Percentiles rank a stretch among this genome's conserved stretches.
These are phyloP conservation scores for Crocuta crocuta DNA, from an alignment of 2,113 vertebrate species.

Conservation along the genomic window DNA sequence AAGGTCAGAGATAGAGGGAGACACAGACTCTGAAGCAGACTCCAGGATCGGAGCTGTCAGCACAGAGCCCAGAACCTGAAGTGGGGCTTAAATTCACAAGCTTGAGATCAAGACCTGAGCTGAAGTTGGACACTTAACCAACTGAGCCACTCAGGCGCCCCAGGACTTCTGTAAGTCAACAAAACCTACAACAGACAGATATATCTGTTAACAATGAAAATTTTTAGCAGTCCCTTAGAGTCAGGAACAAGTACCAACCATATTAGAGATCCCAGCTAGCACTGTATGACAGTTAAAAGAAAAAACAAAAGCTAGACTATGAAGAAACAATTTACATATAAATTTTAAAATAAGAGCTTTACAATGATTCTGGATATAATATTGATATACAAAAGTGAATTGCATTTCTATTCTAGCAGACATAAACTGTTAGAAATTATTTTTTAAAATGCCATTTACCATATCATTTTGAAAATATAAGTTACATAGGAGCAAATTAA, in stretches of 20 bases:
- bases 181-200: background rate
- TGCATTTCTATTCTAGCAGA: background rate
- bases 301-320: background rate
- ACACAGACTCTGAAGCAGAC: no score
- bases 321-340: background rate
- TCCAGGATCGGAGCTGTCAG: no score
- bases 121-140: no score
- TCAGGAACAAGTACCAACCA: background rate
- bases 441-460: background rate
- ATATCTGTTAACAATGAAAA: background rate
- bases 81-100: no score
- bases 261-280: background rate
- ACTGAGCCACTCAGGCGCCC: no score
- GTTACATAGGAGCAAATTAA: background rate
- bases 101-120: no score
- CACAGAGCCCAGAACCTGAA: no score
- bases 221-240: background rate
- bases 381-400: background rate
- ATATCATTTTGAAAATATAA: background rate
- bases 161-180: background rate
- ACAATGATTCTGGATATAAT: background rate
- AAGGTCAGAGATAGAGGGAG: no score
- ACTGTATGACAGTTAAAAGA: background rate
- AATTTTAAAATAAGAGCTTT: background rate
- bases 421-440: background rate